phyloP scores from a whole-genome alignment of 2,797 vertebrate species.

The Pipistrellus kuhlii region DNA sequence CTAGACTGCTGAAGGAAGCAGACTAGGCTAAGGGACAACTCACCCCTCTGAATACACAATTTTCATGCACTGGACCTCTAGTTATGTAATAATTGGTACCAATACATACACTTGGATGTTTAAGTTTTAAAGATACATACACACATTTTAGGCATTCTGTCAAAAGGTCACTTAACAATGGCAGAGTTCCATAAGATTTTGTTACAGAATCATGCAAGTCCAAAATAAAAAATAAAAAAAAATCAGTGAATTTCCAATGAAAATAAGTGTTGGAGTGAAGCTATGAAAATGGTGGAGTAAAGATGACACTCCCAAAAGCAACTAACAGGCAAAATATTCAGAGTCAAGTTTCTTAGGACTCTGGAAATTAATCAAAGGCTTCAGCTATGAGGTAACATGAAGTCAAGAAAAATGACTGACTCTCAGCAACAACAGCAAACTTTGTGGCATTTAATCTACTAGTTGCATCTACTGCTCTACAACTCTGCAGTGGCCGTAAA shows the following conservation, averaged over 20 bases:
- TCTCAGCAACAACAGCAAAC: neutral
- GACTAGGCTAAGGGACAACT: no score
- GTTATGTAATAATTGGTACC: neutral
- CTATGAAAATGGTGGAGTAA: neutral
- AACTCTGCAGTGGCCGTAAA: neutral
- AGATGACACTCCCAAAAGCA: neutral
- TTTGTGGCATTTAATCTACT: neutral
- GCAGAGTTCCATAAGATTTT: neutral
- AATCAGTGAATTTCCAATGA: neutral
- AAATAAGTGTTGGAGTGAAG: neutral
- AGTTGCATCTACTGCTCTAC: neutral
- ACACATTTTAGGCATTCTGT: neutral
- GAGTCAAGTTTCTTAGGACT: neutral
- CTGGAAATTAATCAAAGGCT: neutral
- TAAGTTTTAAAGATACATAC: neutral
- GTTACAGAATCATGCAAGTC: neutral
- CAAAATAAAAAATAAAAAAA: neutral
- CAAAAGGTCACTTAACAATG: neutral
- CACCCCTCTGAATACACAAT: fast-evolving
- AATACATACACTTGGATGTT: neutral
- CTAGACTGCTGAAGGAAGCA: fast-evolving
- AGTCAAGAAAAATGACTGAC: neutral
- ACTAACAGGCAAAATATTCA: neutral
- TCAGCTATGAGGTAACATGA: neutral
- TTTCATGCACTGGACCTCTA: no score